Base-by-base conservation (phyloP, 2,113 vertebrate species). In the Dicentrarchus labrax region DNA sequence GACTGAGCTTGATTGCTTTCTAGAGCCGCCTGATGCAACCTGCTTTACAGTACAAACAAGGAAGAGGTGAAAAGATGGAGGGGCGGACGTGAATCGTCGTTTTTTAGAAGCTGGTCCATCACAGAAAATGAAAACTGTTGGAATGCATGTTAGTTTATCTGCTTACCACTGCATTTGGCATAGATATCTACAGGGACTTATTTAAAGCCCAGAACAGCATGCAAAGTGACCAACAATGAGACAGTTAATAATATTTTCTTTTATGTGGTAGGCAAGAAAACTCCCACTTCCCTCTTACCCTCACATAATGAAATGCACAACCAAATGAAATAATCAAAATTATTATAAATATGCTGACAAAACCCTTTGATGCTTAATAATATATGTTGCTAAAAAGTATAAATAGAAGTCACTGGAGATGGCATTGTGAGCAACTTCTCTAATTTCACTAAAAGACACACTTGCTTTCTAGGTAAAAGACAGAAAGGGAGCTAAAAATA, bases 351-450 rank as follows among this genome's bases (percentile, higher is more conserved):
- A 90, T 82, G 81, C 90, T 67, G 80, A 89, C 74, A 84, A 90
- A 91, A 91, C 5, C 89, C 93, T 94, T 95, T 94, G 92, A 94
- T 91, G 92, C 89, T 88, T 89, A 85, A 92, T 92, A 87, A 88
- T 82, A 82, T 80, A 84, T 87, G 82, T 91, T 94, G 86, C 78
- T 90, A 79, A 88, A 88, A 87, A 92, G 80, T 85, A 92, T 83
- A 88, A 91, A 92, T 91, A 94, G 90, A 88, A 90, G 87, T 89
- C 92, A 88, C 92, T 82, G 71, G 91, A 93, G 93, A 93, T 59
- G 45, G 15, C 70, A 74, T 21, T 45, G 64, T 47, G 73, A 76
- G 78, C 47, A 79, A 78, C 73, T 79, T 80, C 76, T 85, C 62
- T 76, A 73, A 86, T 88, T 88, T 89, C 59, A 71, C 85, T 62